These are phyloP conservation scores for Acanthosepion lycidas DNA, from an alignment of 2,888 invertebrate species.

Conservation along the genomic window DNA sequence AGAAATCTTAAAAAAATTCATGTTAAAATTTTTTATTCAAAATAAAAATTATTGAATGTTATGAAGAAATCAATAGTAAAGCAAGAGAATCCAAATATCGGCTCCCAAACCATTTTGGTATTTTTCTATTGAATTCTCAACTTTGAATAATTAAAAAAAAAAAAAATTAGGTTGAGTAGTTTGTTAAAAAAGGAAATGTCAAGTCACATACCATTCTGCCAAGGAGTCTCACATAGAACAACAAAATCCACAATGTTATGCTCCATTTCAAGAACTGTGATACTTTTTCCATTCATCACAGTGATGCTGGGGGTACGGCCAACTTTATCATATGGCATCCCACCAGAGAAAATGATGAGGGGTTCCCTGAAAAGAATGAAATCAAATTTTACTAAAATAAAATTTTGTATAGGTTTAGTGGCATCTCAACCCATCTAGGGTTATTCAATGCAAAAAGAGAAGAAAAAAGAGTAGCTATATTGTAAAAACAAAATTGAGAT, in stretches of 20 bases:
- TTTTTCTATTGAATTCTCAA: too few species aligned
- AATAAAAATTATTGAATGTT: too few species aligned
- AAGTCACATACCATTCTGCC: constrained; percentile 83
- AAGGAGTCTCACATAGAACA: constrained; percentile 95
- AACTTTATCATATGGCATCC: constrained; percentile 91
- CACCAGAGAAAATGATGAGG: constrained; percentile 97
- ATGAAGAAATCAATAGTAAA: too few species aligned
- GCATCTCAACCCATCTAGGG: too few species aligned
- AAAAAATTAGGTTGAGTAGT: neutral
- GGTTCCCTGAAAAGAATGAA: constrained; percentile 79
- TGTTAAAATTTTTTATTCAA: too few species aligned
- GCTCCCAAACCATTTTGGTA: too few species aligned
- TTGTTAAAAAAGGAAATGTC: neutral
- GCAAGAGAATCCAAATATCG: too few species aligned
- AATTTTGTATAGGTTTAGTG: too few species aligned
- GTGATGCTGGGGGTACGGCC: constrained; percentile 91
- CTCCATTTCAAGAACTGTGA: constrained; percentile 99
- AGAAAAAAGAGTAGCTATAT: too few species aligned
- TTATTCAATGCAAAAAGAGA: too few species aligned
- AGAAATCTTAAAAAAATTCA: too few species aligned
- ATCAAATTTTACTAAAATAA: neutral
- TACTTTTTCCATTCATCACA: constrained; percentile 95
- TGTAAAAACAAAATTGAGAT: too few species aligned
- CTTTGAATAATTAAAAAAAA: neutral
- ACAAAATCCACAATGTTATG: constrained; percentile 98